Conservation (phyloP, 2,888 invertebrate species). For the Serrognathus titanus region DNA sequence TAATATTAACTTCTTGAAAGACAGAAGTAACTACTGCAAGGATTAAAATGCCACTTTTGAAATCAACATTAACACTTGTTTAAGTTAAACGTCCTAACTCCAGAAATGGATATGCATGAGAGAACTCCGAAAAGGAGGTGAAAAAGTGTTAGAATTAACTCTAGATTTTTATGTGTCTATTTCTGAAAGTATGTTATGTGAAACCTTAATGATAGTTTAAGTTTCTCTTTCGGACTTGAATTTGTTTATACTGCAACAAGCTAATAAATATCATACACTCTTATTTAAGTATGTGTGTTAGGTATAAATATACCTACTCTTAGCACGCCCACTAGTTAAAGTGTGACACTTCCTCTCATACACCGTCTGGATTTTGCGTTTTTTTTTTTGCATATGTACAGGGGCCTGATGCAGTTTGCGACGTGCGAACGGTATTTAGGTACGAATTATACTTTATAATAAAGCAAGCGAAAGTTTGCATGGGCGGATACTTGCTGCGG, state of each 20-base stretch:
- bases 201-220: neutral
- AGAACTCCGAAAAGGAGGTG: no score
- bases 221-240: neutral
- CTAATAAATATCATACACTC: conserved; percentile 3
- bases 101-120: no score
- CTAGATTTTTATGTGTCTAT: no score
- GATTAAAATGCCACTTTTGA: no score
- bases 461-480: conserved; percentile 16
- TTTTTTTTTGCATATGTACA: neutral
- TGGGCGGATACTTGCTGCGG: conserved; percentile 4
- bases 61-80: no score
- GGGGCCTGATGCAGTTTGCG: conserved; percentile 4
- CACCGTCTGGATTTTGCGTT: neutral
- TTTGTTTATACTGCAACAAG: conserved; percentile 1
- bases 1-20: no score
- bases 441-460: conserved; percentile 19
- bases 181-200: no score
- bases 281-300: neutral
- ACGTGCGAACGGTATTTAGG: conserved; percentile 17
- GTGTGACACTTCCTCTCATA: conserved; percentile 6
- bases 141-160: no score
- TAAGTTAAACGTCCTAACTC: no score
- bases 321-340: conserved; percentile 4
- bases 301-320: neutral
- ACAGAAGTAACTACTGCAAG: no score